Conservation (phyloP, 2,113 vertebrate species). For the human region GRCh38 chr1:59394501-59395000, state of each 20-base stretch:
- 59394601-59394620: not conserved
- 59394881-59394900: fast-evolving
- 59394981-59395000: not conserved
- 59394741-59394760: slow-evolving; percentile 6
- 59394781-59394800: not conserved
- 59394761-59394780: not conserved
- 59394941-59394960: not conserved
- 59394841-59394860: not conserved
- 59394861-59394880: not conserved
- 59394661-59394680: not conserved
- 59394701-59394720: not conserved
- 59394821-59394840: not conserved
- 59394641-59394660: not conserved
- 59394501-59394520: not conserved
- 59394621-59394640: not conserved
- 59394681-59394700: not conserved
- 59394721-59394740: not conserved
- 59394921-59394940: not conserved
- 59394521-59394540: not conserved
- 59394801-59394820: not conserved
- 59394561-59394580: not conserved
- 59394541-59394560: not conserved
- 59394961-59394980: not conserved
- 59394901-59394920: not conserved
- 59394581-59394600: not conserved